Evolutionary conservation across 92 coral and sea anemone species (phyloP), one percentile per base, ranked within the genome.

Genomic region (Actinostola sp.): DNA sequence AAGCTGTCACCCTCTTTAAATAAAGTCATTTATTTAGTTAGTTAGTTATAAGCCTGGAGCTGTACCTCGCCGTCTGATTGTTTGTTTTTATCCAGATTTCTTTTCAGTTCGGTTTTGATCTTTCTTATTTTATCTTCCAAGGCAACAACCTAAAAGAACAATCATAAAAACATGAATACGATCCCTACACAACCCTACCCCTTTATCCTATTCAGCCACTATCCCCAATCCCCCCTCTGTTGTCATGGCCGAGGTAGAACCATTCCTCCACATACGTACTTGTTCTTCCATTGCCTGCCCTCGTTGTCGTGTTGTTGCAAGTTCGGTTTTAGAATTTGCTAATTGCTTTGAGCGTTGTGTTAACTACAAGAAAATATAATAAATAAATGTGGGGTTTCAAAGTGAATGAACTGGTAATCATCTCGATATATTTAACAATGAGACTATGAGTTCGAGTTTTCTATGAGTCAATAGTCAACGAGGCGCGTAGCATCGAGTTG

Each of bases 281-380:
- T 95, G 99, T 43, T 92, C 95, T 48, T 95, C 90, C 79, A 95
- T 64, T n/a, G 87, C 97, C 15, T 89, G 92, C 28, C 75, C 83
- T 58, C 85, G 92, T 59, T 95, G 97, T 77, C 67, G 80, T 15
- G 93, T 82, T 1, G 92, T 82, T 7, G 90, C 95, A 53, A 92
- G 73, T 66, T 95, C 99, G 21, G 89, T 87, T 75, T 92, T 95
- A 51, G 83, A 66, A 75, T 86, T 92, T 50, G 99, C 99, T 17
- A 95, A 72, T 56, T 82, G 86, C 51, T 95, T 95, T 34, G 95
- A 87, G 17, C 94, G 87, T 28, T 88, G 89, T 3, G 90, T 77
- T 75, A 95, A 63, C 99, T 95, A 48, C 6, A 75, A 63, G 12
- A 32, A 74, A 1, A 73, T 6, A 24, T 17, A 61, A 41, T 26